A percentile compares a stretch with the other conserved stretches of the same genome.
phyloP scores from a whole-genome alignment of 2,888 invertebrate genomes.

The Schizaphis graminum region DNA sequence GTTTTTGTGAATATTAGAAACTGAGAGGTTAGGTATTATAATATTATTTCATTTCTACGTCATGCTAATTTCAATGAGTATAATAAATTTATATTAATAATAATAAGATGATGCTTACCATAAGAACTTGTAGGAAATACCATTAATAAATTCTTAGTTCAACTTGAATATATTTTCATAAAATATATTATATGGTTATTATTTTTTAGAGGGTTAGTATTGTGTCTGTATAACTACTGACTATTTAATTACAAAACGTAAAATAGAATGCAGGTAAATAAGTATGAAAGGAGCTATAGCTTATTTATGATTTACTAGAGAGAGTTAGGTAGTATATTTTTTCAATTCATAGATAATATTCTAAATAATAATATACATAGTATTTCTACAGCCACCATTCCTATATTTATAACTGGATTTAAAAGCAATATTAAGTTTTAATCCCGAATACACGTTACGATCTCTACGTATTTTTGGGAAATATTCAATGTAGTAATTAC shows the following conservation, averaged over 20 bases:
- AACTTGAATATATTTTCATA: background rate
- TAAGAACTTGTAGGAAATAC: background rate
- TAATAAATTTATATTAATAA: background rate
- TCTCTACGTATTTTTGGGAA: background rate
- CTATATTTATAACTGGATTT: background rate
- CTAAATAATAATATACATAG: background rate
- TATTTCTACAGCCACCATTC: background rate
- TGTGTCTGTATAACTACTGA: background rate
- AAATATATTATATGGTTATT: background rate
- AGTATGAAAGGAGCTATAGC: background rate
- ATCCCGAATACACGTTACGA: background rate
- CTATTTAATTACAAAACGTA: background rate
- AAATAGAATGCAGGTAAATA: background rate
- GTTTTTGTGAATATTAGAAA: background rate
- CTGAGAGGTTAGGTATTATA: background rate
- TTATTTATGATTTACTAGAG: background rate
- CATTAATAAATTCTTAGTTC: background rate
- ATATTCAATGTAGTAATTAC: background rate
- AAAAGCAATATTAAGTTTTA: background rate
- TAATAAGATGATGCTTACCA: background rate
- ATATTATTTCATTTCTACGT: background rate
- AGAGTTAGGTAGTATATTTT: background rate
- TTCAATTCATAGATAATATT: background rate
- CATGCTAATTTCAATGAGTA: background rate
- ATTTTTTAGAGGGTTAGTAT: background rate